Evolutionary conservation across 2,113 vertebrate genomes (phyloP).

Genomic region (Dicrurus megarhynchus): DNA sequence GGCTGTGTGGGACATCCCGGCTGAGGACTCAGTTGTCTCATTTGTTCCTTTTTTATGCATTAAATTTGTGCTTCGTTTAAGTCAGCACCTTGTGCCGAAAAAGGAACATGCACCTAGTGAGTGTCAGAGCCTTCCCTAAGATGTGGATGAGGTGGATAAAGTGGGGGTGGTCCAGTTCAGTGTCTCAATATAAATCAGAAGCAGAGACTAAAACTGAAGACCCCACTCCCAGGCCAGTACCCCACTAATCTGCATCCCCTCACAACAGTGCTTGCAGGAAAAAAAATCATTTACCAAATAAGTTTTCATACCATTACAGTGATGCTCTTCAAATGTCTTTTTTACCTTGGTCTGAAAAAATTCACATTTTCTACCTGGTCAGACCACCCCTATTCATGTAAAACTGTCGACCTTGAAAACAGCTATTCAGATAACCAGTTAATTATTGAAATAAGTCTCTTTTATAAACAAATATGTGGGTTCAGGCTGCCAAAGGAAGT

Average conservation of each 20-base stretch:
- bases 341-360: not conserved
- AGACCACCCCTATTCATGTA: not conserved
- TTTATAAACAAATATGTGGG: not conserved
- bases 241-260: not conserved
- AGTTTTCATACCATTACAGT: not conserved
- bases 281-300: not conserved
- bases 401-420: not conserved
- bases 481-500: not conserved
- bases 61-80: not conserved
- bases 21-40: not conserved
- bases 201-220: not conserved
- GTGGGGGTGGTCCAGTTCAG: not conserved
- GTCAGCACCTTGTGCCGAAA: not conserved
- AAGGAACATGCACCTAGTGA: not conserved
- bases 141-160: not conserved
- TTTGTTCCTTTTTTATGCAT: not conserved
- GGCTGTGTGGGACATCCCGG: not conserved
- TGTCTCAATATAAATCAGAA: not conserved
- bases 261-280: not conserved
- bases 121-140: not conserved
- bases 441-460: not conserved
- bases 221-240: not conserved
- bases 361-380: not conserved
- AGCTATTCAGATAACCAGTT: not conserved
- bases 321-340: not conserved